Percentiles rank a stretch among this genome's conserved stretches.
These are phyloP conservation scores for Petrolisthes manimaculis DNA, from an alignment of 2,888 invertebrate species.

Conservation along the genomic window DNA sequence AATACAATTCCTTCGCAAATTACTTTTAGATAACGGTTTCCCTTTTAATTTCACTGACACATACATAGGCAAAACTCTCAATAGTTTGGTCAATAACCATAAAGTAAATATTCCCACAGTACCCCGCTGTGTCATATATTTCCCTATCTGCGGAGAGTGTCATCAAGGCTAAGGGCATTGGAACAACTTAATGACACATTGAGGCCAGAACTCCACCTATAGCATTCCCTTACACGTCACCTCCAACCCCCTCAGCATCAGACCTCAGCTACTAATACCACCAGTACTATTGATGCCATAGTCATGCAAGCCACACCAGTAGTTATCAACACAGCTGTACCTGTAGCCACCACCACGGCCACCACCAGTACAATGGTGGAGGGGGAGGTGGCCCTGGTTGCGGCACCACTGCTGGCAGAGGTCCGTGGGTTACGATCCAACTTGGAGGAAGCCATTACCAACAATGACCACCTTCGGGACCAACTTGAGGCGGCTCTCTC, in stretches of 20 bases:
- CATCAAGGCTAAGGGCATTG: slow-evolving; percentile 68
- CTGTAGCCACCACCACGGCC: background rate
- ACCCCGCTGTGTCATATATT: too few relatives aligned
- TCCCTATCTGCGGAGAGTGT: slow-evolving; percentile 67
- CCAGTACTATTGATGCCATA: background rate
- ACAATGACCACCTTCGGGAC: slow-evolving; percentile 69
- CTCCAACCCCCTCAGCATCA: slow-evolving; percentile 1
- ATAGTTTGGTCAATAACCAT: too few relatives aligned
- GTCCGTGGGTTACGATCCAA: slow-evolving; percentile 66
- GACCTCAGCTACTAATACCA: background rate
- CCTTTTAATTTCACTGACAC: too few relatives aligned
- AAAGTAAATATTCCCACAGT: too few relatives aligned
- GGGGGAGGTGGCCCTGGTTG: background rate
- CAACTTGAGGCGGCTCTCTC: slow-evolving; percentile 71
- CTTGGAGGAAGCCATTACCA: slow-evolving; percentile 67
- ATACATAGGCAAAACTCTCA: too few relatives aligned
- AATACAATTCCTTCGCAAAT: too few relatives aligned
- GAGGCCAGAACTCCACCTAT: slow-evolving; percentile 69
- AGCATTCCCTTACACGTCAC: slow-evolving; percentile 64
- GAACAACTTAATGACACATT: slow-evolving; percentile 72
- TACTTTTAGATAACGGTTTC: too few relatives aligned
- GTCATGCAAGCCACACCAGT: background rate
- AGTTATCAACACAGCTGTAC: background rate
- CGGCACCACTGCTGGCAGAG: slow-evolving; percentile 63
- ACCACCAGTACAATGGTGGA: background rate